Percentiles rank a stretch among this genome's conserved stretches.
phyloP scores from a whole-genome alignment of 2,888 invertebrate species.

The Acrocyrtus sp. region DNA sequence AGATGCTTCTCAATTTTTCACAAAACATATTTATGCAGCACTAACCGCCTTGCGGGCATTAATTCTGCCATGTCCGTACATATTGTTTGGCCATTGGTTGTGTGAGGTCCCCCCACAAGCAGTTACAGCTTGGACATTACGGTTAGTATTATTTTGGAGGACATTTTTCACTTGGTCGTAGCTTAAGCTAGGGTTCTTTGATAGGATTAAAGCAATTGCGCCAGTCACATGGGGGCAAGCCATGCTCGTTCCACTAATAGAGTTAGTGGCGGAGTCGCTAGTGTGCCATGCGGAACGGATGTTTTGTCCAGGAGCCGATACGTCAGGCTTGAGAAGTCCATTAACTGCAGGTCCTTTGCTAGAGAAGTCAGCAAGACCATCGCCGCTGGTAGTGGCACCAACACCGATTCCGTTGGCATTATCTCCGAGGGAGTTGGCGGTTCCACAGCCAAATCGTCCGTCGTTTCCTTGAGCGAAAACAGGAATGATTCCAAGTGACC shows the following conservation, averaged over 20 bases:
- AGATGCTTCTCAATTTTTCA: too few relatives aligned
- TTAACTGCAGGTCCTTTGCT: slow-evolving; percentile 20
- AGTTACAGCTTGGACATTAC: too few relatives aligned
- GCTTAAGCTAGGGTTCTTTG: slow-evolving; percentile 20
- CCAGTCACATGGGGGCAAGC: slow-evolving; percentile 49
- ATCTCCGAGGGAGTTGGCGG: slow-evolving; percentile 31
- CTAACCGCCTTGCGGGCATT: slow-evolving; percentile 35
- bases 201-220: slow-evolving; percentile 33
- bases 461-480: slow-evolving; percentile 15
- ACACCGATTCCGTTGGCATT: slow-evolving; percentile 9
- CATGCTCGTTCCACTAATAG: slow-evolving; percentile 22
- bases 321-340: too few relatives aligned
- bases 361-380: slow-evolving; percentile 17
- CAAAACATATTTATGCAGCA: too few relatives aligned
- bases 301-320: background rate
- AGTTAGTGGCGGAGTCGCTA: background rate
- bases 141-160: slow-evolving; percentile 4
- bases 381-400: slow-evolving; percentile 14
- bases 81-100: slow-evolving; percentile 5
- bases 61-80: slow-evolving; percentile 49
- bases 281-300: slow-evolving; percentile 1
- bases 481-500: slow-evolving; percentile 36
- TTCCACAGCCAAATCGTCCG: background rate
- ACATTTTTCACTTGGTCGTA: slow-evolving; percentile 13
- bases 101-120: slow-evolving; percentile 44